A percentile compares a stretch with the other conserved stretches of the same genome.
Evolutionary conservation across 2,888 invertebrate species (phyloP).

Genomic region (Cephalotes varians): DNA sequence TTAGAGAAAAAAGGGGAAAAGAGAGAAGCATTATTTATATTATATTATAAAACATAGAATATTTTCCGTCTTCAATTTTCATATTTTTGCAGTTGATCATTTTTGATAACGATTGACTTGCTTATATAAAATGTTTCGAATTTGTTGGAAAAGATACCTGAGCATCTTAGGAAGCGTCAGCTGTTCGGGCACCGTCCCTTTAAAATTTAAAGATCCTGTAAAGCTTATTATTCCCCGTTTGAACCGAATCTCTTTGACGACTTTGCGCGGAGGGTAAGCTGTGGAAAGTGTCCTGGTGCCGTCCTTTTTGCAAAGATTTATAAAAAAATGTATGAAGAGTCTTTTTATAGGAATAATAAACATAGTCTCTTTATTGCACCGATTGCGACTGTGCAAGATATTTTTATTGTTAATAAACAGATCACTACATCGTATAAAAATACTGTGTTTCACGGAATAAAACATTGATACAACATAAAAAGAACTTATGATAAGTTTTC

Average conservation of each 20-base stretch:
- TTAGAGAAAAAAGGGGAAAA: background rate
- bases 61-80: conserved; percentile 49
- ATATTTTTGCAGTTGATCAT: background rate
- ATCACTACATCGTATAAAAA: background rate
- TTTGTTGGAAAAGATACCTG: conserved; percentile 62
- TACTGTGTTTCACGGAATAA: background rate
- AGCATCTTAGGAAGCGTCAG: conserved; percentile 71
- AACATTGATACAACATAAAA: background rate
- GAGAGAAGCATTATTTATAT: background rate
- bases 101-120: background rate
- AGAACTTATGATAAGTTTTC: background rate
- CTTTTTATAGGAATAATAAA: conserved; percentile 58
- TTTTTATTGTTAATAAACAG: background rate
- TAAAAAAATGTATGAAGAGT: conserved; percentile 61
- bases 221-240: conserved; percentile 66
- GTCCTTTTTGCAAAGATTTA: conserved; percentile 63
- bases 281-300: conserved; percentile 57
- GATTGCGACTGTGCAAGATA: background rate
- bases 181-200: conserved; percentile 78
- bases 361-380: conserved; percentile 53
- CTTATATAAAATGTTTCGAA: conserved; percentile 51
- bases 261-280: conserved; percentile 52
- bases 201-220: conserved; percentile 81
- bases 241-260: conserved; percentile 56
- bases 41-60: background rate